A percentile compares a stretch with the other conserved stretches of the same genome.
Evolutionary conservation across 2,888 invertebrate genomes (phyloP).

Genomic region (Adelognathus sp.): DNA sequence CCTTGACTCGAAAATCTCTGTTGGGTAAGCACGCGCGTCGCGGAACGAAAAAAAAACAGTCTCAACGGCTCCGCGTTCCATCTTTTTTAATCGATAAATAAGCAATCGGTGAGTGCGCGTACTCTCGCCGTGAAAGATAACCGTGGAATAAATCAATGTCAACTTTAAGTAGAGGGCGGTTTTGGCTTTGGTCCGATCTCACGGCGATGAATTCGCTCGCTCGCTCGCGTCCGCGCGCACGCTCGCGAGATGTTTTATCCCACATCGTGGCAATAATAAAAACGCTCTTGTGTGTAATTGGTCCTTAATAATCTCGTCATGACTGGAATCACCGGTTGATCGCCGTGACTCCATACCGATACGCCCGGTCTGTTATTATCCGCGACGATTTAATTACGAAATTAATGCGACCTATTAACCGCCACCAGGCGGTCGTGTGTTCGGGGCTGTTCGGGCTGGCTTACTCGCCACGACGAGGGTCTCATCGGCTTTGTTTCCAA

Average conservation of each 20-base stretch:
- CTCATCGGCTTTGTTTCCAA: neutral
- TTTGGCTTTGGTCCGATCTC: conserved; percentile 64
- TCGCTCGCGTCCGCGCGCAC: conserved; percentile 71
- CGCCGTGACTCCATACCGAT: conserved; percentile 63
- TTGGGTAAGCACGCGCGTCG: conserved; percentile 10
- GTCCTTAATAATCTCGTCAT: conserved; percentile 81
- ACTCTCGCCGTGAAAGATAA: conserved; percentile 50
- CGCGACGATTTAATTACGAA: conserved; percentile 80
- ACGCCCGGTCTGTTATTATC: conserved; percentile 79
- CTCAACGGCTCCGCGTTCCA: neutral
- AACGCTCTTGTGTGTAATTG: conserved; percentile 73
- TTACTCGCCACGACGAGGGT: neutral
- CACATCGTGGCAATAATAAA: conserved; percentile 68
- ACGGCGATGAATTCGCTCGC: conserved; percentile 72
- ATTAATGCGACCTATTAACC: conserved; percentile 77
- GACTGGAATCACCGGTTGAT: conserved; percentile 76
- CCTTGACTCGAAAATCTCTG: neutral
- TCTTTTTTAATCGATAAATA: conserved; percentile 64
- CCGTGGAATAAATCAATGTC: conserved; percentile 77
- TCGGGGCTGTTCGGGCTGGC: neutral
- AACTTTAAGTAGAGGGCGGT: conserved; percentile 77
- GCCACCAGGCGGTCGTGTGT: conserved; percentile 21
- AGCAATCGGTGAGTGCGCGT: conserved; percentile 59
- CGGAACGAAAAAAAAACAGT: neutral
- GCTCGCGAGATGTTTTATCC: conserved; percentile 47